Evolutionary conservation across 2,113 vertebrate genomes (phyloP).

Genomic region (Chaetorhynchus papuensis): DNA sequence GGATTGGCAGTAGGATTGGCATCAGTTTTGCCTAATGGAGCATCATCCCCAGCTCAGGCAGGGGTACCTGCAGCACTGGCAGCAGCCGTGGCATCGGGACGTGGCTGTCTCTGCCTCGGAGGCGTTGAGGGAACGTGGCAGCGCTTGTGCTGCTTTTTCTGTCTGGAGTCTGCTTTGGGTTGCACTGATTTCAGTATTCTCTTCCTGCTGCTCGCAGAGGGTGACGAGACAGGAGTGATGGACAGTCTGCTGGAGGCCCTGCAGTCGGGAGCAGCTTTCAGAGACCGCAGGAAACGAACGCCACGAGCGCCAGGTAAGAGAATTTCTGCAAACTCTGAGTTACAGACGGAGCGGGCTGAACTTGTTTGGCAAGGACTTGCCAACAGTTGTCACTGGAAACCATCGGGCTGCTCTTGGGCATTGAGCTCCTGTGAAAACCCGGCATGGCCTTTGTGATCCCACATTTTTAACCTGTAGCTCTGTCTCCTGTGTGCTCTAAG

Average conservation of each 20-base stretch:
- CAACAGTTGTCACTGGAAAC: background rate
- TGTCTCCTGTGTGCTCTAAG: background rate
- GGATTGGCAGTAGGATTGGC: constrained; percentile 14
- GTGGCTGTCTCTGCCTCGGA: background rate
- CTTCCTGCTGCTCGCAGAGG: constrained; percentile 78
- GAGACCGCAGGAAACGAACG: constrained; percentile 92
- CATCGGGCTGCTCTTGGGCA: background rate
- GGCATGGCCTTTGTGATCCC: background rate
- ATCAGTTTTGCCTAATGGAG: constrained; percentile 54
- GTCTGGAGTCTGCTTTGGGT: constrained; percentile 17
- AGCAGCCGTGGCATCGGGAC: background rate
- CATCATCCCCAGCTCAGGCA: constrained; percentile 38
- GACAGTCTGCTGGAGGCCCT: constrained; percentile 96
- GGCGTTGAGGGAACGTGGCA: constrained; percentile 17
- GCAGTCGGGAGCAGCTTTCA: constrained; percentile 96
- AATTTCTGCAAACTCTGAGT: rapidly evolving
- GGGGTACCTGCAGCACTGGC: constrained; percentile 26
- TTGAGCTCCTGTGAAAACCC: background rate
- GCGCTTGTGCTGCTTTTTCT: background rate
- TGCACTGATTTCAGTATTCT: constrained; percentile 34
- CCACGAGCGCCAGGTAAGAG: constrained; percentile 78
- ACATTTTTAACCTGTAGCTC: background rate
- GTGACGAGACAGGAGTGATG: constrained; percentile 98
- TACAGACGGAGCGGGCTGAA: rapidly evolving
- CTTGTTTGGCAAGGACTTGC: background rate